Base-by-base conservation (phyloP, 2,888 invertebrate genomes). In the Encarsia formosa region DNA sequence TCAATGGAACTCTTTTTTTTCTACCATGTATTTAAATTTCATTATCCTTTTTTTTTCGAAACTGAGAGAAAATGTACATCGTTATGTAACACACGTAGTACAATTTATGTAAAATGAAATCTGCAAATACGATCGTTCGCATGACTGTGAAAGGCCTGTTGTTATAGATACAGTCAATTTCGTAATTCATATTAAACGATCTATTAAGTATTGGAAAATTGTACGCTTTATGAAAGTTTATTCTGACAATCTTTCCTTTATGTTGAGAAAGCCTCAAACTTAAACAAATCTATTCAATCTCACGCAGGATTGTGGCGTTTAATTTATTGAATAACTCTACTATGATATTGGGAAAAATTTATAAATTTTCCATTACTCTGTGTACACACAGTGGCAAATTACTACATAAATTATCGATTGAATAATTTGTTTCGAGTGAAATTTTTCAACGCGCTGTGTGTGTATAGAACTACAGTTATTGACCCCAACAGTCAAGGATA, bases 31-130 rank as follows among this genome's bases (percentile, higher is more conserved):
- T 20, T 20, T 13, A 6, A 43, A 18, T 45, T 16, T 26, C 13
- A 5, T 4, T 18, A 11, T 19, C 23, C 37, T 44, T 50, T 16
- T n/a, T 29, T 32, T 15, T 5, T 22, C 49, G 24, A 38, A 42
- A 47, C 35, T 19, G 44, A 13, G 5, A 20, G 4, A 19, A 31
- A 32, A n/a, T n/a, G n/a, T n/a, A n/a, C n/a, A n/a, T n/a, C n/a
- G 39, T 54, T 54, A 48, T 31, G 50, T 51, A 51, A 51, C 35
- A 23, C 37, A 39, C 37, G 4, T 13, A 41, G 44, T 40, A 44
- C 48, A 44, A 49, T 54, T 51, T 54, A 54, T 54, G 51, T 48
- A 49, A 54, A 51, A 54, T 48, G 50, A 54, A 51, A 54, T 48
- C 54, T 48, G 50, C 51, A 51, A 54, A 51, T 48, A 40, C 48